Base-by-base conservation (phyloP, 2,113 vertebrate genomes). In the Cyanoderma ruficeps region DNA sequence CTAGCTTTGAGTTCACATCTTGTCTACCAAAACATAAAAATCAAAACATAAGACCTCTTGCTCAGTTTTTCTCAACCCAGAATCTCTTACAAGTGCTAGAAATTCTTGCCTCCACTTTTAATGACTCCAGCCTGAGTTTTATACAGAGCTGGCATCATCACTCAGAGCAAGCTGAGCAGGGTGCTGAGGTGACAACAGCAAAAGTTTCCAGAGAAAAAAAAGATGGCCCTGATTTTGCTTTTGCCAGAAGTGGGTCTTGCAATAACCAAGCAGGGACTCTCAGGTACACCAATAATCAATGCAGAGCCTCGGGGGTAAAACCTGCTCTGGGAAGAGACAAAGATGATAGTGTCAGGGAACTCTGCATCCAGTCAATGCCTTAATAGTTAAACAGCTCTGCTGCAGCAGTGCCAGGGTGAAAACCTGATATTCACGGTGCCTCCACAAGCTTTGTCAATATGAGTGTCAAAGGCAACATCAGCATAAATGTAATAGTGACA, bases 351-450 rank as follows among this genome's bases (percentile, higher is more conserved):
- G 41, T 42, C 44, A 10, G 3, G 33, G 25, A 77, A 50, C 19
- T 47, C 41, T 65, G 55, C 46, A 83, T 44, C 19, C 46, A 77
- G 37, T 33, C 41, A 74, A 15, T 24, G 25, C 10, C 15, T 33
- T 21, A 55, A 46, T 1, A 49, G 22, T 41, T 65, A 52, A 81
- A 71, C 25, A 87, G 21, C 44, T 50, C 44, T 56, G 39, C 39
- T 56, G 57, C 57, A 79, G 31, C 37, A 79, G 25, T 55, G 47
- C 33, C 12, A 11, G 24, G 15, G 13, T 37, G 9, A 65, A 53
- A 60, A 33, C 9, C 13, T 3, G 3, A 9, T 70, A 67, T n/a
- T 65, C 50, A 74, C 0, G 3, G 47, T 5, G 0, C 12, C 15
- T 57, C 39, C 24, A n/a, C 0, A 0, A 90, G 25, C 18, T 50